Percentiles rank a stretch among this genome's conserved stretches.
Conservation (phyloP, 2,113 vertebrate genomes). For the Halcyon senegalensis region DNA sequence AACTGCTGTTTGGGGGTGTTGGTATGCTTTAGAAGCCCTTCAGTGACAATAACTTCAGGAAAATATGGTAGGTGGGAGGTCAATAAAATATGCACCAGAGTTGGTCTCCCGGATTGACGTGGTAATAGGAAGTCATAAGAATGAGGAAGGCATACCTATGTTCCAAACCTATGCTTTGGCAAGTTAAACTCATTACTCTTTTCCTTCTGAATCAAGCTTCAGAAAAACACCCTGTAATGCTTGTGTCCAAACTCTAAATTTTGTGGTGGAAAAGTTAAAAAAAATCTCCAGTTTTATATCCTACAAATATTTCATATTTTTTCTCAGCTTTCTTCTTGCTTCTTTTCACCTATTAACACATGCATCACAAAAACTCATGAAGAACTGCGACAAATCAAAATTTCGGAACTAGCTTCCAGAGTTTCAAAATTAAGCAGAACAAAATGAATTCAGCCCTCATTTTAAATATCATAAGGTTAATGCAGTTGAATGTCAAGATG, state of each 20-base stretch:
- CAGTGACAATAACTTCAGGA: neutral
- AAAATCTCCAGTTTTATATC: neutral
- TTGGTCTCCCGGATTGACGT: neutral
- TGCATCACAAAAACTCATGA: neutral
- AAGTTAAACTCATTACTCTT: neutral
- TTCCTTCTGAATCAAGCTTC: neutral
- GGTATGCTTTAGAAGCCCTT: neutral
- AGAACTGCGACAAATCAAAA: accelerated
- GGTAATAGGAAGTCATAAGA: neutral
- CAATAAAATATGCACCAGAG: neutral
- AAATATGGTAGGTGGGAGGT: neutral
- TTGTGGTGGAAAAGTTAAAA: neutral
- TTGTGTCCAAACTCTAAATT: neutral
- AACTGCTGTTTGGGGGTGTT: neutral
- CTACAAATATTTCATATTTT: neutral
- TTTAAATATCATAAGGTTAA: neutral
- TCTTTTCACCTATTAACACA: neutral
- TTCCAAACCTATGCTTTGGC: neutral
- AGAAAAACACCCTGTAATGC: neutral
- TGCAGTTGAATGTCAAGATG: neutral
- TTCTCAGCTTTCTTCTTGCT: neutral
- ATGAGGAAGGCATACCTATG: neutral
- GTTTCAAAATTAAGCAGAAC: neutral
- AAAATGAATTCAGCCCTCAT: neutral
- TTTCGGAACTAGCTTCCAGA: neutral